Percentiles rank a stretch among this genome's conserved stretches.
Evolutionary conservation across 2,888 invertebrate species (phyloP).

Genomic region (Pedicia rivosa): DNA sequence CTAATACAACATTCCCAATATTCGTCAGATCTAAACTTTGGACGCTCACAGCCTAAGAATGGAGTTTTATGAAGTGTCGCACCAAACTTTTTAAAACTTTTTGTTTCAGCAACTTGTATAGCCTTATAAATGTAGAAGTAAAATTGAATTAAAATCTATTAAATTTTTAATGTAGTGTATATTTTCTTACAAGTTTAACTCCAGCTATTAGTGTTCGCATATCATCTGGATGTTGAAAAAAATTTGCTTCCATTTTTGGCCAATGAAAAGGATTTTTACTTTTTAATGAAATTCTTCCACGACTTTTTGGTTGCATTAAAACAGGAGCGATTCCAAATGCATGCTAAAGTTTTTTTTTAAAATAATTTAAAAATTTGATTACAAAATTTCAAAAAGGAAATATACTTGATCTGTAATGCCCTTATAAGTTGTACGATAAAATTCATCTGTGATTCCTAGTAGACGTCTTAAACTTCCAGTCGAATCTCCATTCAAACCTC

Average conservation of each 20-base stretch:
- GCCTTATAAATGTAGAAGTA: slow-evolving; percentile 29
- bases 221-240: slow-evolving; percentile 57
- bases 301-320: slow-evolving; percentile 55
- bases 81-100: slow-evolving; percentile 36
- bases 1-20: slow-evolving; percentile 63
- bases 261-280: slow-evolving; percentile 55
- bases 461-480: slow-evolving; percentile 47
- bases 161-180: too few species aligned
- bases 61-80: slow-evolving; percentile 37
- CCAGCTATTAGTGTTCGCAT: slow-evolving; percentile 57
- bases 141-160: not conserved
- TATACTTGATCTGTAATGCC: slow-evolving; percentile 22
- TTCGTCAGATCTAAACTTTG: slow-evolving; percentile 42
- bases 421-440: slow-evolving; percentile 28
- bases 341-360: too few species aligned
- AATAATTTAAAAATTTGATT: too few species aligned
- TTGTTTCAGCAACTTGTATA: slow-evolving; percentile 35
- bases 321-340: slow-evolving; percentile 57
- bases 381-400: too few species aligned
- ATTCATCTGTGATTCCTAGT: slow-evolving; percentile 36
- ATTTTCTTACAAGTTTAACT: slow-evolving; percentile 44
- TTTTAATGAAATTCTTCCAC: slow-evolving; percentile 52
- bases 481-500: slow-evolving; percentile 57
- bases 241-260: slow-evolving; percentile 70
- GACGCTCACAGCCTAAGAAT: slow-evolving; percentile 50